Evolutionary conservation across 2,113 vertebrate genomes (phyloP), one percentile per base, ranked within the genome.

Genomic region (Amblyornis subalaris): DNA sequence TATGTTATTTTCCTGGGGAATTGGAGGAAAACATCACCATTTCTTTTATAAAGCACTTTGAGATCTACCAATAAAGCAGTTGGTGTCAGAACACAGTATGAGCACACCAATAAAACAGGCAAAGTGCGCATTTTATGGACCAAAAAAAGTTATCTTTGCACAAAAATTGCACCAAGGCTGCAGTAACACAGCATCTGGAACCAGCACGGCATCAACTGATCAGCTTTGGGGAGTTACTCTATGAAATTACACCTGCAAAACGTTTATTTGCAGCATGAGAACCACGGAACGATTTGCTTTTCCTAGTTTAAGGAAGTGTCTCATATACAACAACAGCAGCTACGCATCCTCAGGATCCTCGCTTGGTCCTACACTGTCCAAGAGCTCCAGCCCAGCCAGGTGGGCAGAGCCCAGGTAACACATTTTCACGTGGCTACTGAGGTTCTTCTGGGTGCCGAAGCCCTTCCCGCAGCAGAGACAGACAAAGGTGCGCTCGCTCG

Each of bases 381-480:
- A 54, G 48, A 73, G 40, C 70, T 81, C 48, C 36, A 70, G 47
- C 36, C 51, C 29, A 29, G 93, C 76, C 35, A 93, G 84, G 54
- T 84, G 95, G 62, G 94, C 89, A 76, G 94, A 96, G 89, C 97
- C 85, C 94, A 98, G 97, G 96, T 87, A 97, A 94, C 98, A 98
- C 50, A 95, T 95, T 95, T 97, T 98, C 85, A 95, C 61, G n/a
- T 98, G 98, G 42, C 97, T 97, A 14, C 97, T 78, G 92, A 98
- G 97, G 95, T 97, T 98, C 94, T 98, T 98, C 93, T 93, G 97
- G 6, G 98, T 97, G 55, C 97, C 98, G 57, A 98, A 98, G 87
- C 98, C 97, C 96, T 98, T 98, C 92, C 97, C 94, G 20, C 98
- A 98, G 77, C 93, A 92, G 6, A 96, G 95, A 94, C 98, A 98